Evolutionary conservation across 2,888 invertebrate species (phyloP), one percentile per base, ranked within the genome.

Genomic region (Netelia inedita): DNA sequence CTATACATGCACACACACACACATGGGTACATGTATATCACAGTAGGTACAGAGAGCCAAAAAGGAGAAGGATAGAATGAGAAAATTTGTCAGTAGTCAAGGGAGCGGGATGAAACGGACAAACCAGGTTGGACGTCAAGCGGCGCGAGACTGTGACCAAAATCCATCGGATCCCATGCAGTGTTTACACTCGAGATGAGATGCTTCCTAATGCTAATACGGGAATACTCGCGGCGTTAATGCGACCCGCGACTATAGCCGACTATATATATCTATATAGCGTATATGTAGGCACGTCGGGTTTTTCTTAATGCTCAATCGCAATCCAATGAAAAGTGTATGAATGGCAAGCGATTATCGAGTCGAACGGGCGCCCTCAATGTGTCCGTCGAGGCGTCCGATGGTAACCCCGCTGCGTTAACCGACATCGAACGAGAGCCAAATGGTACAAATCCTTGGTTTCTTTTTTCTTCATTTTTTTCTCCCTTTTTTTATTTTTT

Each of bases 321-420:
- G 93, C 93, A 93, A 93, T 93, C 93, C 93, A 93, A 93, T 93
- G 93, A 93, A 93, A 93, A 93, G 91, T 92, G 91, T 92, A 93
- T 92, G 93, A 92, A 92, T 92, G 92, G 91, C 91, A 90, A 90
- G 91, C 93, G 93, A 93, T 93, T 93, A 93, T 93, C 92, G 91
- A 93, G 93, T 93, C 93, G 93, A 93, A 88, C 93, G 93, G 93
- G 90, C 93, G 91, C 91, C 90, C 89, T 93, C 93, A 93, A 93
- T 93, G 93, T 93, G 93, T 93, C 93, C 93, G 92, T 83, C 93
- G 93, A 93, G 91, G 93, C 93, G 93, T 93, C 93, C 93, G 93
- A 79, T 91, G 92, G 92, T 88, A 89, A 89, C 92, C 93, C 93
- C 87, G 93, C 93, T 92, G 93, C 87, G 93, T 89, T 91, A 93